A percentile compares a stretch with the other conserved stretches of the same genome.
Conservation (phyloP, 2,113 vertebrate species). For the Barnardius zonarius region DNA sequence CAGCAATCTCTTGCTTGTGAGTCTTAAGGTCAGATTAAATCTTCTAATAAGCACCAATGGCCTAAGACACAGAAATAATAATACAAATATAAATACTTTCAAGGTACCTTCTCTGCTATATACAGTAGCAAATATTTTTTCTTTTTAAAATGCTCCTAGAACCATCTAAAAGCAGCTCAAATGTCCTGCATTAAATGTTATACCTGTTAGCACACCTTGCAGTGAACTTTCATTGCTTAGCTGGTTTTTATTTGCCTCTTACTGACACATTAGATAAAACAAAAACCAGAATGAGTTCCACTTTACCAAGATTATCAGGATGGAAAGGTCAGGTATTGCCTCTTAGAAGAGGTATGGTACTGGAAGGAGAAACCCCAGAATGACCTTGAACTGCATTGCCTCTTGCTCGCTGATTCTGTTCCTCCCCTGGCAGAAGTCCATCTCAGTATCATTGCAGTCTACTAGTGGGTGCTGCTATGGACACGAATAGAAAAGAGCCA, state of each 20-base stretch:
- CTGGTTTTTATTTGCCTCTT: not conserved
- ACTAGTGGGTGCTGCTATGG: slow-evolving; percentile 45
- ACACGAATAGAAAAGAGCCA: slow-evolving; percentile 40
- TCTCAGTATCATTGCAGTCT: not conserved
- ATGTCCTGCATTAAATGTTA: not conserved
- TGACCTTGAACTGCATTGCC: not conserved
- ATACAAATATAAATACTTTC: not conserved
- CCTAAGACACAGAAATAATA: not conserved
- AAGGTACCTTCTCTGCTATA: not conserved
- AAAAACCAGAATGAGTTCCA: not conserved
- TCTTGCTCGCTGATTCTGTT: not conserved
- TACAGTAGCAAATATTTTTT: not conserved
- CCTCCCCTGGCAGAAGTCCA: slow-evolving; percentile 31
- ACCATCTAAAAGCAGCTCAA: not conserved
- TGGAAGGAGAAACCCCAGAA: not conserved
- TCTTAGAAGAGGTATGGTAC: not conserved
- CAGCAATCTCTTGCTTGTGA: not conserved
- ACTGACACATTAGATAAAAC: not conserved
- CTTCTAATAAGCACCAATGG: not conserved
- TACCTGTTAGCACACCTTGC: not conserved
- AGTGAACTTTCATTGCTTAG: not conserved
- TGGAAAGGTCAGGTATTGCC: not conserved
- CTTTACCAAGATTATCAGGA: not conserved
- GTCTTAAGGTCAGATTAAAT: not conserved
- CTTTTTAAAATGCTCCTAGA: not conserved